phyloP scores from a whole-genome alignment of 2,113 vertebrate species.

The Progne subis region DNA sequence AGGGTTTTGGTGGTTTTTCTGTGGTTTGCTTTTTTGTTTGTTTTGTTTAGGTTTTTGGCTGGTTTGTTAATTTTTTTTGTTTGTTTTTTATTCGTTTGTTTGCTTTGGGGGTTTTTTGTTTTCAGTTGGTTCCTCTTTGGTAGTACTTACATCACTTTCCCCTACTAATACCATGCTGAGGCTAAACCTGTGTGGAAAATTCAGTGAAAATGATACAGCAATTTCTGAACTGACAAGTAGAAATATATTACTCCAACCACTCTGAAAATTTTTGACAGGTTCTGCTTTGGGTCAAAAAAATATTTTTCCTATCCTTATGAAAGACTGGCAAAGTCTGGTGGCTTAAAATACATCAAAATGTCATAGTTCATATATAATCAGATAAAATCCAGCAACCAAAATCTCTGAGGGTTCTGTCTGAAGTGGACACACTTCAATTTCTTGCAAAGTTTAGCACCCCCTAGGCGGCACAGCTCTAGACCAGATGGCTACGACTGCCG shows the following conservation, averaged over 20 bases:
- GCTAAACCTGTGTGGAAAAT: background rate
- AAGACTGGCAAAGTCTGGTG: background rate
- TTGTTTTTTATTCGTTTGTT: background rate
- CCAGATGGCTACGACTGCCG: background rate
- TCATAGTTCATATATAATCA: background rate
- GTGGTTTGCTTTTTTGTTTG: background rate
- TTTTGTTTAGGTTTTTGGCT: background rate
- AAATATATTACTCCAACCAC: background rate
- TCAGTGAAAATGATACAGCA: background rate
- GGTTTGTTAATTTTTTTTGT: background rate
- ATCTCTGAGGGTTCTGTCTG: background rate
- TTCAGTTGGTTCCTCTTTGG: background rate
- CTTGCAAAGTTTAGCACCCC: background rate
- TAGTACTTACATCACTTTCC: background rate
- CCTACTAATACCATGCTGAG: background rate
- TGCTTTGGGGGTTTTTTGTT: background rate
- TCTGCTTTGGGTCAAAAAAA: background rate
- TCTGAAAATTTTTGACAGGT: background rate
- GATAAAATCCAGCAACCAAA: background rate
- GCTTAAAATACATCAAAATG: constrained; percentile 14
- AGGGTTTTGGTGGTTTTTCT: background rate
- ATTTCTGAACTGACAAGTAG: constrained; percentile 7
- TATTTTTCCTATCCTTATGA: background rate
- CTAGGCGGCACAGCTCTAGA: background rate
- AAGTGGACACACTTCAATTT: background rate